Conservation (phyloP, 1,140 invertebrate genomes). For the Drosophila lacteicornis region DNA sequence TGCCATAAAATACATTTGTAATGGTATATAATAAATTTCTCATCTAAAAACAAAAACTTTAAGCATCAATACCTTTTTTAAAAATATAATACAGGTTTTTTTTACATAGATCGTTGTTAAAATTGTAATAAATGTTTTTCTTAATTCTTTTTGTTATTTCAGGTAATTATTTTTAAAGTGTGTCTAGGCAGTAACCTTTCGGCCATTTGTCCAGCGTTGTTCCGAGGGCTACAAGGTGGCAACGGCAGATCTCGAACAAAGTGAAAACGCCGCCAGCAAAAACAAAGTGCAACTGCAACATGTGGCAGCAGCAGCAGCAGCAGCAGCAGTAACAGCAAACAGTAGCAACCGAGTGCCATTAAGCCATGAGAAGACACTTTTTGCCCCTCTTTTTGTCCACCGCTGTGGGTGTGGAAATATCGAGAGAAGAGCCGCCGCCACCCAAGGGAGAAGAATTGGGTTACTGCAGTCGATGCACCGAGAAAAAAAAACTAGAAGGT, state of each 20-base stretch:
- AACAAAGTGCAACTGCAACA: conserved; percentile 49
- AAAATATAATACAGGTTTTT: too few relatives aligned
- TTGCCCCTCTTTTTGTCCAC: conserved; percentile 17
- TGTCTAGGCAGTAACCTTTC: conserved; percentile 42
- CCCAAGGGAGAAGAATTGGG: conserved; percentile 63
- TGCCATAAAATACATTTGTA: too few relatives aligned
- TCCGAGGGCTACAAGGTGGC: conserved; percentile 64
- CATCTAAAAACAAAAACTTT: too few relatives aligned
- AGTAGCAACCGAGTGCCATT: conserved; percentile 65
- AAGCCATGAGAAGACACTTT: conserved; percentile 79
- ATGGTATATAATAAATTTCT: too few relatives aligned
- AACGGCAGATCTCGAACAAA: conserved; percentile 51
- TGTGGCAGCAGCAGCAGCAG: conserved; percentile 22
- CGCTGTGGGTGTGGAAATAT: conserved; percentile 32
- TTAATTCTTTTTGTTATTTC: too few relatives aligned
- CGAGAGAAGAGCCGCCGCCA: conserved; percentile 29
- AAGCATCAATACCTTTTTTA: too few relatives aligned
- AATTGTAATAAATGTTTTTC: too few relatives aligned
- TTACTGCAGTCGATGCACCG: conserved; percentile 37
- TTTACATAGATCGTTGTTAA: too few relatives aligned
- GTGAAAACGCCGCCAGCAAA: conserved; percentile 50
- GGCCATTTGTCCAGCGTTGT: conserved; percentile 56
- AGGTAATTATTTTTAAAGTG: neutral
- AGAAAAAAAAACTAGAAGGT: neutral
- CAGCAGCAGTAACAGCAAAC: conserved; percentile 40